These are phyloP conservation scores for Meandrina meandrites DNA, from an alignment of 92 coral and sea anemone species.

Conservation along the genomic window DNA sequence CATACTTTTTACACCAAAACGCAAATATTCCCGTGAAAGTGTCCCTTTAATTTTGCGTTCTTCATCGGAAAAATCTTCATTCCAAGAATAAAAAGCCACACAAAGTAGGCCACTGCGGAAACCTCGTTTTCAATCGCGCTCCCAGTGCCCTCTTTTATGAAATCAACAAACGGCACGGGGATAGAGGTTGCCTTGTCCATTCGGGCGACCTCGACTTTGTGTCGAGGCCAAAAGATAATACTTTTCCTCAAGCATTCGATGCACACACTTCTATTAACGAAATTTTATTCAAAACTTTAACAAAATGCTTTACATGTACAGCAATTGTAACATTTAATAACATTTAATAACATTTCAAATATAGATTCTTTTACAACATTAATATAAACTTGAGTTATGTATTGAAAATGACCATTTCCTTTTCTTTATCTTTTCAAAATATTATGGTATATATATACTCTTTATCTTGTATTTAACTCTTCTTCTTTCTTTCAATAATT, in stretches of 20 bases:
- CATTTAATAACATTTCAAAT: conserved; percentile 9
- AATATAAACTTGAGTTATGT: background rate
- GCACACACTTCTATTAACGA: too few relatives aligned
- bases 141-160: background rate
- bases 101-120: background rate
- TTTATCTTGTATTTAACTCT: background rate
- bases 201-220: background rate
- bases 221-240: background rate
- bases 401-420: background rate
- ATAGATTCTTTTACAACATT: conserved; percentile 19
- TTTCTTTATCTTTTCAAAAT: background rate
- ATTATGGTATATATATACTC: background rate
- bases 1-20: too few relatives aligned
- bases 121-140: background rate
- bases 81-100: too few relatives aligned
- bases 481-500: conserved; percentile 22
- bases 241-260: too few relatives aligned
- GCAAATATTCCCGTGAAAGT: too few relatives aligned
- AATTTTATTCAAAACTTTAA: conserved; percentile 20
- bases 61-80: too few relatives aligned
- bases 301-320: conserved; percentile 4
- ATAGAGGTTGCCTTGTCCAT: background rate
- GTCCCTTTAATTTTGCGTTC: too few relatives aligned
- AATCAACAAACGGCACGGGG: background rate
- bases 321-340: conserved; percentile 6